Percentiles rank a stretch among this genome's conserved stretches.
Evolutionary conservation across 2,797 vertebrate species (phyloP).

Genomic region (Parauchenoglanis punctatus): DNA sequence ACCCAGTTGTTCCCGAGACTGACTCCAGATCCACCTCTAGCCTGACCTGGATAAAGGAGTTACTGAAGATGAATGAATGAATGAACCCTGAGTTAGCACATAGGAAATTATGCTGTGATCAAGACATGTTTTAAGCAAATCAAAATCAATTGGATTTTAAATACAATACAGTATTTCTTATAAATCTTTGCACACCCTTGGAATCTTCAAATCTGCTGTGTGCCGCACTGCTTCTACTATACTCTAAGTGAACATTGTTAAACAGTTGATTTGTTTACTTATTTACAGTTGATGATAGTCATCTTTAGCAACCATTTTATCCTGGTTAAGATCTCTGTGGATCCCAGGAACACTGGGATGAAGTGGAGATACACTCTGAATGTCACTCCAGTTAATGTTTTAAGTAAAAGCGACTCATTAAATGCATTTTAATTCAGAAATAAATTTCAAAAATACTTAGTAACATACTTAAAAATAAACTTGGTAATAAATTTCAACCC

Average conservation of each 20-base stretch:
- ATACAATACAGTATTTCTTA: neutral
- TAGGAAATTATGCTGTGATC: neutral
- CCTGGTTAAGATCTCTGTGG: neutral
- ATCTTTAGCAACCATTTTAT: neutral
- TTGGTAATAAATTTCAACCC: neutral
- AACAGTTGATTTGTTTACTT: neutral
- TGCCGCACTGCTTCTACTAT: neutral
- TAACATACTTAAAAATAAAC: no score
- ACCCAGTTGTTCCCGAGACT: neutral
- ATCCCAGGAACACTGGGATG: neutral
- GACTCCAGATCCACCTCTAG: neutral
- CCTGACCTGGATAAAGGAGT: neutral
- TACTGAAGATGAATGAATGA: neutral
- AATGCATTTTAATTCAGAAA: neutral
- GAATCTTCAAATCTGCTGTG: neutral
- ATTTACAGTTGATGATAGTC: no score
- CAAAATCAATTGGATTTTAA: neutral
- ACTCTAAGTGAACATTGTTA: neutral
- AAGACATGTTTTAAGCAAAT: neutral
- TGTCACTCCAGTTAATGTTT: neutral
- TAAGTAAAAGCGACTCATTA: neutral
- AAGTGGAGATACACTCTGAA: neutral
- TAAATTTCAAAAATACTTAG: neutral
- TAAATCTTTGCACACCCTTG: neutral
- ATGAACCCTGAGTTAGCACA: neutral